Conservation (phyloP, 2,888 invertebrate genomes). For the Tetanocera ferruginea region DNA sequence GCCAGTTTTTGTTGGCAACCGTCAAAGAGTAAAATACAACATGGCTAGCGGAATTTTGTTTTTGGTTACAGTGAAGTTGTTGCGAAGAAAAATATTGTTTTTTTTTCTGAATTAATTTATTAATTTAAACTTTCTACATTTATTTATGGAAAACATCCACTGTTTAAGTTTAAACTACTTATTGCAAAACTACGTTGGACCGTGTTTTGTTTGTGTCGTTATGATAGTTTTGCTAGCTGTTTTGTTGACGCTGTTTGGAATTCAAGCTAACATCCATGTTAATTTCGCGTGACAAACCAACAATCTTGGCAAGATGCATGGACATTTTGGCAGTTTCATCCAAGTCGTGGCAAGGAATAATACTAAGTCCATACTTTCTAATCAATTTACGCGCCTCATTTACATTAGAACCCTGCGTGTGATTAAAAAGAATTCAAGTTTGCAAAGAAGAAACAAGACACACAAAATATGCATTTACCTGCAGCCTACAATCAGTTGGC, state of each 20-base stretch:
- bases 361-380: conserved; percentile 80
- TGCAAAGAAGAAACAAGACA: neutral
- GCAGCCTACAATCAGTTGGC: conserved; percentile 93
- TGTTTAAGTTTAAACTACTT: conserved; percentile 2
- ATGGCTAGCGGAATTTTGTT: too few relatives aligned
- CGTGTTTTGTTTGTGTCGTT: conserved; percentile 41
- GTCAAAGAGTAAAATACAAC: too few relatives aligned
- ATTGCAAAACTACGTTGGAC: neutral
- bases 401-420: conserved; percentile 79
- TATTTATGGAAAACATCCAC: too few relatives aligned
- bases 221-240: conserved; percentile 39
- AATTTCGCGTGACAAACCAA: conserved; percentile 81
- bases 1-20: too few relatives aligned
- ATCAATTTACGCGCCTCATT: conserved; percentile 87
- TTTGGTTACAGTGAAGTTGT: neutral
- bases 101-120: too few relatives aligned
- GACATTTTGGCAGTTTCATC: conserved; percentile 86
- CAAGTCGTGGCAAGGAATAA: conserved; percentile 84
- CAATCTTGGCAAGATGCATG: too few relatives aligned
- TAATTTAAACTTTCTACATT: too few relatives aligned
- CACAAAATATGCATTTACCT: conserved; percentile 73
- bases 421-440: conserved; percentile 27
- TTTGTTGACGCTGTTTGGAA: conserved; percentile 68
- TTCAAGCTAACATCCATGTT: conserved; percentile 84
- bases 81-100: too few relatives aligned